These are phyloP conservation scores for Stylophora pistillata DNA, from an alignment of 64 coral and sea anemone species.

Conservation along the genomic window DNA sequence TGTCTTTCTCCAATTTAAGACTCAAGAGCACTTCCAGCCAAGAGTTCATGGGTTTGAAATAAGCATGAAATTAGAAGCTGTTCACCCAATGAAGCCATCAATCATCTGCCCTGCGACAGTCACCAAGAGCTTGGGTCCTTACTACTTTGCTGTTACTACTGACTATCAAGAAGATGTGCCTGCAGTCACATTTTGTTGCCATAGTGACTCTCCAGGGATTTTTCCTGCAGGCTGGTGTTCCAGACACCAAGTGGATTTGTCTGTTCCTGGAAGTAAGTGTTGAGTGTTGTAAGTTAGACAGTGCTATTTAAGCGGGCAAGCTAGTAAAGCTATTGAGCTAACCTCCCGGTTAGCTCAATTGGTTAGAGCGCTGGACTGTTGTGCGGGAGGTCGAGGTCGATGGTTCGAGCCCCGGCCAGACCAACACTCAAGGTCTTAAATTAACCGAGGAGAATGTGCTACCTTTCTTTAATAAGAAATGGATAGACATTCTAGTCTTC, in stretches of 20 bases:
- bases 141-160: conserved; percentile 92
- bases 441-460: too few relatives aligned
- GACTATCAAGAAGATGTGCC: conserved; percentile 84
- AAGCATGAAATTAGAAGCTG: conserved; percentile 93
- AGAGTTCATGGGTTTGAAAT: conserved; percentile 98
- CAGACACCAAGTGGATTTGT: conserved; percentile 86
- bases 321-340: too few relatives aligned
- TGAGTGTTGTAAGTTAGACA: too few relatives aligned
- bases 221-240: conserved; percentile 90
- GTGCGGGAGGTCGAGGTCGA: too few relatives aligned
- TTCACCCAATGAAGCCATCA: conserved; percentile 79
- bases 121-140: conserved; percentile 91
- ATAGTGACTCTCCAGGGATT: conserved; percentile 94
- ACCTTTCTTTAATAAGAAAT: too few relatives aligned
- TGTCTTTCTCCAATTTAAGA: conserved; percentile 5
- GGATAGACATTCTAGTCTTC: too few relatives aligned
- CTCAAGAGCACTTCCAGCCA: conserved; percentile 93
- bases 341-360: too few relatives aligned
- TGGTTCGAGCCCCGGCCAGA: too few relatives aligned
- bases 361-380: too few relatives aligned
- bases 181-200: conserved; percentile 90
- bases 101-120: conserved; percentile 91
- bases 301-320: too few relatives aligned
- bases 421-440: too few relatives aligned
- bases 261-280: conserved; percentile 82